Evolutionary conservation across 2,888 invertebrate species (phyloP).

Genomic region (Drosophila sordidula): DNA sequence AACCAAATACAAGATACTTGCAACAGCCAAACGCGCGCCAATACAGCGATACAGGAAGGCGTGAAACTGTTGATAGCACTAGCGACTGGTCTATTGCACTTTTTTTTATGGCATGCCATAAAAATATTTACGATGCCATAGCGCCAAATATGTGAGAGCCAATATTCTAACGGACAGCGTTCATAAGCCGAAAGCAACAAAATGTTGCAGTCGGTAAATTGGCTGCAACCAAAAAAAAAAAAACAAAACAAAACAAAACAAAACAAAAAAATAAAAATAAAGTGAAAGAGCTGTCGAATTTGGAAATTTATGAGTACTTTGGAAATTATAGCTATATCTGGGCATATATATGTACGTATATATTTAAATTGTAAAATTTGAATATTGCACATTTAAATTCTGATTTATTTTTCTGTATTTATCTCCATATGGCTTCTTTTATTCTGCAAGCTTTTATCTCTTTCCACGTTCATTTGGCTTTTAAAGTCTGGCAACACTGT

Average conservation of each 20-base stretch:
- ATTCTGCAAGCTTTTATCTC: too few relatives aligned
- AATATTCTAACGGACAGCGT: slow-evolving; percentile 44
- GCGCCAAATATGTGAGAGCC: slow-evolving; percentile 67
- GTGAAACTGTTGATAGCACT: slow-evolving; percentile 74
- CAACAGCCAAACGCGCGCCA: slow-evolving; percentile 18
- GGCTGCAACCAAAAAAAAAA: slow-evolving; percentile 1
- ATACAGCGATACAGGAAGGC: slow-evolving; percentile 59
- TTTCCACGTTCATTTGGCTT: too few relatives aligned
- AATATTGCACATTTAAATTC: too few relatives aligned
- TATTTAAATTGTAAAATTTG: background rate
- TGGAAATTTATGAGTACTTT: slow-evolving; percentile 28
- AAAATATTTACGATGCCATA: slow-evolving; percentile 74
- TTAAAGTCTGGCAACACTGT: too few relatives aligned
- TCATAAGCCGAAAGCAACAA: slow-evolving; percentile 28
- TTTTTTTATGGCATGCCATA: slow-evolving; percentile 64
- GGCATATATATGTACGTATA: background rate
- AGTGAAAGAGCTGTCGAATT: background rate
- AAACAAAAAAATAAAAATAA: background rate
- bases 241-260: background rate
- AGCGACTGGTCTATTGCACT: slow-evolving; percentile 66
- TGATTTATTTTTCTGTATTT: too few relatives aligned
- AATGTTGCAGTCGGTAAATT: slow-evolving; percentile 24
- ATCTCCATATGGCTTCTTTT: too few relatives aligned
- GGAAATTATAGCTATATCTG: slow-evolving; percentile 23
- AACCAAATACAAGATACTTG: slow-evolving; percentile 32